Percentiles rank a stretch among this genome's conserved stretches.
Evolutionary conservation across 2,797 vertebrate species (phyloP).

Genomic region (Acrocephalus scirpaceus): DNA sequence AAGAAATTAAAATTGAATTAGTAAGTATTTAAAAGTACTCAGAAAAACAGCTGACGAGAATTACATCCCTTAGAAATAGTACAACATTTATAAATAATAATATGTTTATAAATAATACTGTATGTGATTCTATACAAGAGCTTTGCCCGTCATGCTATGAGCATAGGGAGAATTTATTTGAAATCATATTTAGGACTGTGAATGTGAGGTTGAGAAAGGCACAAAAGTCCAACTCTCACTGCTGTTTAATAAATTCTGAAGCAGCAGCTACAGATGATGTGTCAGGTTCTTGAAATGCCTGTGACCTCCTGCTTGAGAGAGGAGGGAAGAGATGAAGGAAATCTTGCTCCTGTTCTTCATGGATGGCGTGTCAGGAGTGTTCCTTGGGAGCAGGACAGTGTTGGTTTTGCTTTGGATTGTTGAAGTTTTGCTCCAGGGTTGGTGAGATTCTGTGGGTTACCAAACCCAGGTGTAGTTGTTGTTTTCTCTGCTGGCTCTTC

Average conservation of each 20-base stretch:
- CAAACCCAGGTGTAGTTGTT: neutral
- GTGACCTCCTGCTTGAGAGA: neutral
- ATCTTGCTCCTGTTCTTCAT: neutral
- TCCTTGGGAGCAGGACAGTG: neutral
- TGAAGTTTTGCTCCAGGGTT: neutral
- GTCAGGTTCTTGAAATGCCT: neutral
- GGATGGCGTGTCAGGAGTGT: neutral
- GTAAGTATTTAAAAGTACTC: neutral
- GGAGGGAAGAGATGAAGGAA: neutral
- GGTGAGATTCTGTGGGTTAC: neutral
- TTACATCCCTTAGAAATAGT: neutral
- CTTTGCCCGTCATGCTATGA: neutral
- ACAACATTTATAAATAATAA: neutral
- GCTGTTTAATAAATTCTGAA: neutral
- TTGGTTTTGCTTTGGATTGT: neutral
- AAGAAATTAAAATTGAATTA: neutral
- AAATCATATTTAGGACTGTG: neutral
- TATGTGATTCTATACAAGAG: neutral
- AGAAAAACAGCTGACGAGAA: neutral
- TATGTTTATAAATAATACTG: neutral
- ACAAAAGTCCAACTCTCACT: neutral
- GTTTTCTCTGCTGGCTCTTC: neutral
- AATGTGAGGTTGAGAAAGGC: neutral
- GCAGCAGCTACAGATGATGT: neutral
- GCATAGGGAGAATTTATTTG: neutral